These are phyloP conservation scores for Piscicola geometra DNA, from an alignment of 2,888 invertebrate genomes.

Conservation along the genomic window DNA sequence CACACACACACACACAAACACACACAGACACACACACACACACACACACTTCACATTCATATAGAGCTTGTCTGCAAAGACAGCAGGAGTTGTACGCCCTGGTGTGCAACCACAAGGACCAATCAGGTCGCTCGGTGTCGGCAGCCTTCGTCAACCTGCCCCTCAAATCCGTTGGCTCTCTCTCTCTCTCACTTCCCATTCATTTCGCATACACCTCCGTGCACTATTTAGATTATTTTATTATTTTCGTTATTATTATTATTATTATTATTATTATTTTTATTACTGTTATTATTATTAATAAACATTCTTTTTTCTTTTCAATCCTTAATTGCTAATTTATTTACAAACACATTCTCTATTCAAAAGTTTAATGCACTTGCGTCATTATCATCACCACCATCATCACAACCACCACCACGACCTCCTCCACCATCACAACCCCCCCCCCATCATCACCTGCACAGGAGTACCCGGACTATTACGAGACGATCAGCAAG, in stretches of 20 bases:
- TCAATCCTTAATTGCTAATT: neutral
- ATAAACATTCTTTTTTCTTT: no score
- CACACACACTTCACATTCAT: neutral
- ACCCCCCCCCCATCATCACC: no score
- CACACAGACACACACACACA: no score
- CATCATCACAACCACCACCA: neutral
- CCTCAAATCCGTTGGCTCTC: slow-evolving; percentile 67
- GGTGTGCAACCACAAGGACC: slow-evolving; percentile 79
- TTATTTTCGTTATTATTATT: neutral
- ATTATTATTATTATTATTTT: no score
- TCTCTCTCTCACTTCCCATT: neutral
- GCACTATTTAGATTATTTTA: neutral
- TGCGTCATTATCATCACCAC: no score
- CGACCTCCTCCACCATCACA: neutral
- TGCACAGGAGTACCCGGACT: slow-evolving; percentile 79
- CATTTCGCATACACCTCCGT: neutral
- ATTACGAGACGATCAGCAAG: slow-evolving; percentile 86
- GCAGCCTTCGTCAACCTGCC: slow-evolving; percentile 90
- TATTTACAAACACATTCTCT: neutral
- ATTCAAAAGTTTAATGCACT: no score
- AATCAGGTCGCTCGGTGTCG: slow-evolving; percentile 76
- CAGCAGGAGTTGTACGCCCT: slow-evolving; percentile 79
- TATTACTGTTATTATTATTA: no score
- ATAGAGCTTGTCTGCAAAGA: slow-evolving; percentile 57
- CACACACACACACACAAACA: no score